Percentiles rank a stretch among this genome's conserved stretches.
These are phyloP conservation scores for Arge pagana DNA, from an alignment of 2,888 invertebrate species.

Conservation along the genomic window DNA sequence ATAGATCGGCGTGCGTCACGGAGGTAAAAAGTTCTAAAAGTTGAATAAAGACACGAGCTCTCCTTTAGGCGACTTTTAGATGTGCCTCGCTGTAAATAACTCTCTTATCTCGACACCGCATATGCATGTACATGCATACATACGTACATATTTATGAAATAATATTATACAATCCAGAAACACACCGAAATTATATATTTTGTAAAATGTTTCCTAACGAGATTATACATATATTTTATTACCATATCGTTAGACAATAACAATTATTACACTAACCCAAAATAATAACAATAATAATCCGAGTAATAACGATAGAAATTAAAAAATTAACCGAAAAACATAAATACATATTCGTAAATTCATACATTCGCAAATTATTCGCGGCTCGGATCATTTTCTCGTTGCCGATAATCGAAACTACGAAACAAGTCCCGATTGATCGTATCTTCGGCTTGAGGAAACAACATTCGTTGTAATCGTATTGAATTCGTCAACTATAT, in stretches of 20 bases:
- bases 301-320: slow-evolving; percentile 25
- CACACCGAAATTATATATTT: slow-evolving; percentile 14
- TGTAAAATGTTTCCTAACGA: slow-evolving; percentile 28
- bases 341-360: too few species aligned
- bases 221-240: slow-evolving; percentile 24
- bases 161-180: neutral
- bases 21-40: neutral
- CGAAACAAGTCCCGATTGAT: too few species aligned
- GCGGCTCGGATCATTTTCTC: too few species aligned
- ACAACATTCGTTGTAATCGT: too few species aligned
- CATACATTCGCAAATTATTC: neutral
- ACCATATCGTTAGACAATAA: neutral
- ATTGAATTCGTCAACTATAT: neutral
- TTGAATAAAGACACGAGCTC: slow-evolving; percentile 24
- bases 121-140: neutral
- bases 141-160: neutral
- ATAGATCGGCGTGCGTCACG: neutral
- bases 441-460: too few species aligned
- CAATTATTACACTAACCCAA: slow-evolving; percentile 32
- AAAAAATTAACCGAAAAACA: slow-evolving; percentile 17
- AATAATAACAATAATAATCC: slow-evolving; percentile 28
- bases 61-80: slow-evolving; percentile 21
- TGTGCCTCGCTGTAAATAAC: too few species aligned
- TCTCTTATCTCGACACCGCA: neutral
- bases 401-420: too few species aligned